Evolutionary conservation across 2,113 vertebrate genomes (phyloP).

Genomic region (Oenanthe oenanthe): DNA sequence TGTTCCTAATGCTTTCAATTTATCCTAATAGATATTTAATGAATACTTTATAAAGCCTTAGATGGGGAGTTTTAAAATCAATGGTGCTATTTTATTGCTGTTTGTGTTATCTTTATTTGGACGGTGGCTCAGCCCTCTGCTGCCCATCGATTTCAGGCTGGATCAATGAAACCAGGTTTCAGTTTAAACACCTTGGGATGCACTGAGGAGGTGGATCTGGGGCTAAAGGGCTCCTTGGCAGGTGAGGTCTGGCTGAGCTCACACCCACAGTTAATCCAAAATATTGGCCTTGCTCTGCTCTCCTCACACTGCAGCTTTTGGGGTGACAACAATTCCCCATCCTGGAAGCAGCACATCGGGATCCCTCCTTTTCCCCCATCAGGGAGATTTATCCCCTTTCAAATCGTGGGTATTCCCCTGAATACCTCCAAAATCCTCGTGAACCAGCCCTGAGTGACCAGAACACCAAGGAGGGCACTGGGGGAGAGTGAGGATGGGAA

Average conservation of each 20-base stretch:
- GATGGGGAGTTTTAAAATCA: constrained; percentile 73
- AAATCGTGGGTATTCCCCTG: rapidly evolving
- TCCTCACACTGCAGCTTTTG: neutral
- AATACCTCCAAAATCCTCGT: neutral
- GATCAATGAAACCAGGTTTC: constrained; percentile 50
- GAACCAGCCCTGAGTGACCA: too few species aligned
- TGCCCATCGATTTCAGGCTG: constrained; percentile 58
- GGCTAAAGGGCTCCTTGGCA: neutral
- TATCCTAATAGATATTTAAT: constrained; percentile 77
- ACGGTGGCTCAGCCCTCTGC: constrained; percentile 30
- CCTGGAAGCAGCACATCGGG: neutral
- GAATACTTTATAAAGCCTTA: constrained; percentile 77
- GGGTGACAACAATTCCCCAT: too few species aligned
- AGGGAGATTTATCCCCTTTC: neutral
- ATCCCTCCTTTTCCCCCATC: neutral
- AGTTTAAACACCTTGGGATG: neutral
- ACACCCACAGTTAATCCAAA: neutral
- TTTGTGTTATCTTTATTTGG: constrained; percentile 71
- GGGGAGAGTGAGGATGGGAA: neutral
- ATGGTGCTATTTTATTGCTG: constrained; percentile 74
- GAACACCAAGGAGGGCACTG: neutral
- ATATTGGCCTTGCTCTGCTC: neutral
- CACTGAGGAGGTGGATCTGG: neutral
- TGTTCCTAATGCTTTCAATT: constrained; percentile 74
- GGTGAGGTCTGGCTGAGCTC: neutral